Percentiles rank a stretch among this genome's conserved stretches.
Conservation (phyloP, 2,888 invertebrate species). For the Oligia strigilis region DNA sequence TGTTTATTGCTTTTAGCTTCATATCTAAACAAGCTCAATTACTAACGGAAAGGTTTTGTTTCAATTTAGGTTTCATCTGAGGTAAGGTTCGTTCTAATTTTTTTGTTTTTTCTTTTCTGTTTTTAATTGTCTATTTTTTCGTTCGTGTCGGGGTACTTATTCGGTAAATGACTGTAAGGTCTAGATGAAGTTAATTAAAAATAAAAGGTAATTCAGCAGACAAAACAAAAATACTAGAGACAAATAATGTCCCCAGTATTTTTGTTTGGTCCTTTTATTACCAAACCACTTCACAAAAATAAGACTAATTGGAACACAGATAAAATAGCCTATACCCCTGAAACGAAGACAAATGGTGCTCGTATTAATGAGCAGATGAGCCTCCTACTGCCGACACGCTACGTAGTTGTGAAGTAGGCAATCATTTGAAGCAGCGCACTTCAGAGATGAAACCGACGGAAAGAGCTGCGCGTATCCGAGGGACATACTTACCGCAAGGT, state of each 20-base stretch:
- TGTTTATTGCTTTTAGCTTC: background rate
- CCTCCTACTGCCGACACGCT: constrained; percentile 13
- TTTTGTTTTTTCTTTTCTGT: background rate
- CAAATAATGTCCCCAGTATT: no score
- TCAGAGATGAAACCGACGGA: constrained; percentile 17
- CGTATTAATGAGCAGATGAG: constrained; percentile 33
- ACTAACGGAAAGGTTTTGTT: background rate
- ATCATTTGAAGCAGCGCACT: constrained; percentile 38
- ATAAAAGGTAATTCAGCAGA: no score
- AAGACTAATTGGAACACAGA: background rate
- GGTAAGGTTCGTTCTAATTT: background rate
- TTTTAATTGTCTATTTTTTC: background rate
- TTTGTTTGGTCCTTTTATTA: background rate
- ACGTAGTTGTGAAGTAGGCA: constrained; percentile 19
- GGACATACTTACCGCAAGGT: background rate
- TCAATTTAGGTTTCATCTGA: background rate
- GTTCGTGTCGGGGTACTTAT: background rate
- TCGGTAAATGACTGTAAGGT: background rate
- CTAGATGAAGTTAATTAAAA: background rate
- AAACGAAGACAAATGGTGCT: background rate
- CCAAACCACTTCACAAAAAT: background rate
- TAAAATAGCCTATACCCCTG: background rate
- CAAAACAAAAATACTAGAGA: no score
- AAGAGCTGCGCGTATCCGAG: background rate
- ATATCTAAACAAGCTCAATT: background rate